A percentile compares a stretch with the other conserved stretches of the same genome.
Evolutionary conservation across 2,797 vertebrate genomes (phyloP).

Genomic region (Acropternis orthonyx): DNA sequence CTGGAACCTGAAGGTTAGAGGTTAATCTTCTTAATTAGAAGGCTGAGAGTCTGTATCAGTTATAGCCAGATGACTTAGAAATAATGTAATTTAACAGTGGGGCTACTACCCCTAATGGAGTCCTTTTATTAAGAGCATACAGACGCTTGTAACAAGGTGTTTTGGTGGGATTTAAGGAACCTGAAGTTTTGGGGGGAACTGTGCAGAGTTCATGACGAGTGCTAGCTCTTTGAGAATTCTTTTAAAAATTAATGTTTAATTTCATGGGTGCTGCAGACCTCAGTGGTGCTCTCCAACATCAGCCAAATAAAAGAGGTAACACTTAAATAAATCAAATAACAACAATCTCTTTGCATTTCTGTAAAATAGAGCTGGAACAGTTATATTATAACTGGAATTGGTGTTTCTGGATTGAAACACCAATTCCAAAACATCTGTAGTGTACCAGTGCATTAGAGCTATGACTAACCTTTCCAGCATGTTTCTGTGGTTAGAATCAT

Average conservation of each 20-base stretch:
- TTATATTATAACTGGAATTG: not conserved
- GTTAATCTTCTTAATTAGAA: not conserved
- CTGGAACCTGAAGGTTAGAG: not conserved
- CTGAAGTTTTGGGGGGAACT: not conserved
- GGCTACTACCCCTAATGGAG: not conserved
- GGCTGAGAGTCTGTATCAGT: not conserved
- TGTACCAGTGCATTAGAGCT: fast-evolving
- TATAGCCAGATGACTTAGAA: not conserved
- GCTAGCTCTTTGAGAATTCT: fast-evolving
- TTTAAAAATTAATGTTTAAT: not conserved
- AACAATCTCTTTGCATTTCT: not conserved
- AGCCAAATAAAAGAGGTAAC: not conserved
- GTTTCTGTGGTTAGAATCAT: not conserved
- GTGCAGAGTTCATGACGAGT: fast-evolving
- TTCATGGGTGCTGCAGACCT: not conserved
- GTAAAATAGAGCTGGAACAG: fast-evolving
- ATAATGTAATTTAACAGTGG: not conserved
- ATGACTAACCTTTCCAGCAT: too few relatives aligned
- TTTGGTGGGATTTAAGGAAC: not conserved
- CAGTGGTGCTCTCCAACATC: not conserved
- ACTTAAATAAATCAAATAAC: too few relatives aligned
- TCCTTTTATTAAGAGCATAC: not conserved
- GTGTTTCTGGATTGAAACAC: not conserved
- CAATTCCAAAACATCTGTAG: not conserved
- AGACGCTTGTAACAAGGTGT: not conserved